Conservation (phyloP, 2,113 vertebrate genomes). For the Stomatorhinus ivindoensis region DNA sequence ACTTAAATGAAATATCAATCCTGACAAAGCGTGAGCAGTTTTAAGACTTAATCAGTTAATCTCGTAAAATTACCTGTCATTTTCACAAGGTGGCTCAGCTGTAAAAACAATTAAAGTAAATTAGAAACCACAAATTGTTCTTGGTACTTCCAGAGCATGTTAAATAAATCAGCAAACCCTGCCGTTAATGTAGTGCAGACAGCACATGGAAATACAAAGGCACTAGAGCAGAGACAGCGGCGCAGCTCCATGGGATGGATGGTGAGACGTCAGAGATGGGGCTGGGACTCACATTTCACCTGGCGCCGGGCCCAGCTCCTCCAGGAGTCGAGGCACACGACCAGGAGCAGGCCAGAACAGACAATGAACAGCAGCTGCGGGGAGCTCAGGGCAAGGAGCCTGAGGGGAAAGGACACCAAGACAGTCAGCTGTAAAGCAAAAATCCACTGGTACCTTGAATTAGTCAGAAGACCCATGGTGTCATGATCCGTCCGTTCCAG, state of each 20-base stretch:
- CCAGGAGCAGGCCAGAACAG: conserved; percentile 62
- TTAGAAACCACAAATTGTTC: background rate
- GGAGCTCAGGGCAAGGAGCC: conserved; percentile 87
- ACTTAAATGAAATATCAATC: background rate
- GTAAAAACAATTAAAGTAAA: conserved; percentile 20
- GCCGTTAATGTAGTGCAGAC: background rate
- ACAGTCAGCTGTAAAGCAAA: background rate
- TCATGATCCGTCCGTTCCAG: too few relatives aligned
- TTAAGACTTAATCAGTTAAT: background rate
- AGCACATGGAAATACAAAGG: background rate
- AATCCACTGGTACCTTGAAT: background rate
- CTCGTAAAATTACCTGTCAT: conserved; percentile 73
- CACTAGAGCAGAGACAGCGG: background rate
- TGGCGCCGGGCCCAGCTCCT: conserved; percentile 83
- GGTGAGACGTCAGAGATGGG: background rate
- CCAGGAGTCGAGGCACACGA: conserved; percentile 81
- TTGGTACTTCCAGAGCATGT: background rate
- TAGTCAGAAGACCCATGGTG: background rate
- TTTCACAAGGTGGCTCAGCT: conserved; percentile 65
- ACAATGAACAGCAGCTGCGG: conserved; percentile 79
- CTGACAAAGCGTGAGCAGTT: background rate
- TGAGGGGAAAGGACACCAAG: conserved; percentile 35
- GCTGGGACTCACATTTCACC: conserved; percentile 66
- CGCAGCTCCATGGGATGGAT: background rate
- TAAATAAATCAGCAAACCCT: background rate